Evolutionary conservation across 2,888 invertebrate genomes (phyloP).

Genomic region (Liopterus haemorrhoidalis): DNA sequence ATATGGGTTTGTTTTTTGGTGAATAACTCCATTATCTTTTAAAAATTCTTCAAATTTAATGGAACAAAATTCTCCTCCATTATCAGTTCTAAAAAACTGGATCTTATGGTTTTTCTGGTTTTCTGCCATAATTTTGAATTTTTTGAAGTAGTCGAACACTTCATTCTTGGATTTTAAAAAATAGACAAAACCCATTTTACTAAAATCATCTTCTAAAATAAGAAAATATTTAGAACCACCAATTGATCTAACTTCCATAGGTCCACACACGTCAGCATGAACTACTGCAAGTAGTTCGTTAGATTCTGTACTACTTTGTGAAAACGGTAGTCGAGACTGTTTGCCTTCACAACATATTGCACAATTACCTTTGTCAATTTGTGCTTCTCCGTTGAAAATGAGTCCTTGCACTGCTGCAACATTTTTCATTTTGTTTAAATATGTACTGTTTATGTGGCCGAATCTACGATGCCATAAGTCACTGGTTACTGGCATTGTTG

Average conservation of each 20-base stretch:
- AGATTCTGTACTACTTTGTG: slow-evolving; percentile 24
- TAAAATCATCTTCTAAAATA: slow-evolving; percentile 36
- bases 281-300: slow-evolving; percentile 29
- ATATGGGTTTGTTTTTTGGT: no score
- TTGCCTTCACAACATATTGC: slow-evolving; percentile 33
- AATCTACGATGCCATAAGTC: slow-evolving; percentile 15
- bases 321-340: slow-evolving; percentile 33
- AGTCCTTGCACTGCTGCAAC: no score
- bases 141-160: slow-evolving; percentile 30
- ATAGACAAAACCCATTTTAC: slow-evolving; percentile 31
- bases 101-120: slow-evolving; percentile 34
- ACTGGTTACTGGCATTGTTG: slow-evolving; percentile 3
- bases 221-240: slow-evolving; percentile 34
- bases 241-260: slow-evolving; percentile 27
- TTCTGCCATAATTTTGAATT: slow-evolving; percentile 35
- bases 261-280: slow-evolving; percentile 34
- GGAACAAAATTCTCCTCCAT: no score
- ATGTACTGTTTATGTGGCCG: slow-evolving; percentile 8
- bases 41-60: no score
- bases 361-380: slow-evolving; percentile 21
- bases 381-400: slow-evolving; percentile 3
- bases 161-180: slow-evolving; percentile 34
- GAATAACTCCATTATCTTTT: no score
- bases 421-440: slow-evolving; percentile 11
- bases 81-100: no score